Evolutionary conservation across 37 sponge, comb jelly and placozoan genomes (phyloP), one percentile per base, ranked within the genome.

Genomic region (Ephydatia muelleri): DNA sequence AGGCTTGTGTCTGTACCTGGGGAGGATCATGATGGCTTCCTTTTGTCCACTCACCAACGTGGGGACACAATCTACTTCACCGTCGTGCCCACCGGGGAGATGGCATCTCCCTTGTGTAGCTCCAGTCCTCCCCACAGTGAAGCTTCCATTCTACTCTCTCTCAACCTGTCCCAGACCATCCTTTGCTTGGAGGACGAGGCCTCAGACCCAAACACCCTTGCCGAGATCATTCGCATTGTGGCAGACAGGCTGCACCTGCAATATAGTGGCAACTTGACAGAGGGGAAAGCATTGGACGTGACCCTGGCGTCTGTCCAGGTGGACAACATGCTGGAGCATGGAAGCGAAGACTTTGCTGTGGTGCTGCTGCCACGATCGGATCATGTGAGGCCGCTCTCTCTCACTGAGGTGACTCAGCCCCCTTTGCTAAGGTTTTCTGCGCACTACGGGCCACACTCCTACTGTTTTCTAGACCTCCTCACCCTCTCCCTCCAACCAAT

Each of bases 21-120:
- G 43, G 70, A 26, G 23, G 79, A 57, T 1, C 16, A 14, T 57
- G 1, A 75, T 0, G 76, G 73, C 11, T 68, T 81, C 29, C 37
- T 90, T 19, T 66, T 90, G 0, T 85, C 91, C 3, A 68, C 72
- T 0, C 75, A 85, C 72, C 72, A 43, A 16, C n/a, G 33, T 0
- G 73, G 69, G 0, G 38, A 88, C 77, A 77, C 49, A 14, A 43
- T 78, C 22, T 82, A 84, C 21, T 36, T 92, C 25, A 69, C 89
- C 21, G 30, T 91, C 27, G 65, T 88, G n/a, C 89, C 86, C 5
- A 79, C 92, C 65, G 89, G 92, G 31, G 70, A 27, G 26, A 31
- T 31, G n/a, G 65, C 73, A 5, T 48, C 81, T n/a, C 33, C 68
- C 22, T 33, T 70, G 28, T 71, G 72, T 2, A 76, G 70, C 31